Evolutionary conservation across 1,140 invertebrate genomes (phyloP).

Genomic region (Sarcophaga peregrina): DNA sequence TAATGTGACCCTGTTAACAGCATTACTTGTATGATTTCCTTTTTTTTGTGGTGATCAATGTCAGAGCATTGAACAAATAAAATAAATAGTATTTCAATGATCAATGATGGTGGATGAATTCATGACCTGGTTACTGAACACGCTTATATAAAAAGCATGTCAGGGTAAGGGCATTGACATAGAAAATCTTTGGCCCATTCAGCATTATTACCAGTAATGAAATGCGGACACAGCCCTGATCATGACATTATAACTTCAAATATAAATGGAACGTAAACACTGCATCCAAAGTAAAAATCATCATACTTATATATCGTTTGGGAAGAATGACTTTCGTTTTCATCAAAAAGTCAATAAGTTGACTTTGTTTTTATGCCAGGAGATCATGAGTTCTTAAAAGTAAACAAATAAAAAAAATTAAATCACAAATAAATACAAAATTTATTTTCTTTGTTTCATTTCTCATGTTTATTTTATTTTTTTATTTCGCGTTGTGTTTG

Average conservation of each 20-base stretch:
- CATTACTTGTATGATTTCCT: conserved; percentile 28
- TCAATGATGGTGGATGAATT: no score
- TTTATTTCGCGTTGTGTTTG: no score
- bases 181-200: neutral
- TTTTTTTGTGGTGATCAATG: neutral
- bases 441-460: neutral
- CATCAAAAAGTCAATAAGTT: conserved; percentile 4
- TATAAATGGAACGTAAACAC: conserved; percentile 6
- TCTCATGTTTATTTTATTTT: neutral
- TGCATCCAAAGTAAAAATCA: neutral
- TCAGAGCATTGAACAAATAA: neutral
- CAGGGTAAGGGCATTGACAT: conserved; percentile 33
- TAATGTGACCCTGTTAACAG: conserved; percentile 30
- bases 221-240: conserved; percentile 21
- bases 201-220: neutral
- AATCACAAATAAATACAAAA: neutral
- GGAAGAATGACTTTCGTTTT: neutral
- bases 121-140: neutral
- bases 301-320: no score
- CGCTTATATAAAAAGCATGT: neutral
- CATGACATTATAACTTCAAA: conserved; percentile 22
- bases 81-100: neutral
- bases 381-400: neutral
- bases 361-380: neutral
- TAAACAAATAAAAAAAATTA: neutral